Percentiles rank a stretch among this genome's conserved stretches.
Conservation (phyloP, 2,113 vertebrate genomes). For the Oncorhynchus keta region DNA sequence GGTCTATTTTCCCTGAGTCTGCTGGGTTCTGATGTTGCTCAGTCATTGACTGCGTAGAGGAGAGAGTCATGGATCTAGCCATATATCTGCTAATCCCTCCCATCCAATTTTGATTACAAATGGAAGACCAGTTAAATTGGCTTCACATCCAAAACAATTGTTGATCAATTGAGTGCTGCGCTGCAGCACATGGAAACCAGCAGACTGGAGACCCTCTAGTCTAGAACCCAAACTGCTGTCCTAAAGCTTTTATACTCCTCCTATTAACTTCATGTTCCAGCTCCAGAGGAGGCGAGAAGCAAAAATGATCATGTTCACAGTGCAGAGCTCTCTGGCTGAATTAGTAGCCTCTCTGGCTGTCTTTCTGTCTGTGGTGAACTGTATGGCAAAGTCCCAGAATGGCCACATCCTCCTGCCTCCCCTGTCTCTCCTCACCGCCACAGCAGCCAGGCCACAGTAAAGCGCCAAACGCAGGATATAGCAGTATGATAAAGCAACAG, state of each 20-base stretch:
- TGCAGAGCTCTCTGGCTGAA: constrained; percentile 43
- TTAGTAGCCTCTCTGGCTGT: constrained; percentile 25
- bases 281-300: constrained; percentile 45
- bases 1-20: constrained; percentile 31
- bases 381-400: constrained; percentile 37
- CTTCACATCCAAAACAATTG: constrained; percentile 38
- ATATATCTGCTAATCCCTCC: constrained; percentile 32
- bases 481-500: constrained; percentile 29
- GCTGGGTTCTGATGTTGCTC: constrained; percentile 9
- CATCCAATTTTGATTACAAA: constrained; percentile 7
- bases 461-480: constrained; percentile 37
- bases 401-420: constrained; percentile 39
- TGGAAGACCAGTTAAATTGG: constrained; percentile 25
- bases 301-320: constrained; percentile 44
- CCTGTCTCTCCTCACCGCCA: constrained; percentile 22
- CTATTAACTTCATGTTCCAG: constrained; percentile 51
- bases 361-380: constrained; percentile 9
- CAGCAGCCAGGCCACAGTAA: constrained; percentile 6
- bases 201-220: constrained; percentile 8
- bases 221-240: constrained; percentile 32
- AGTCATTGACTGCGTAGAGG: not conserved
- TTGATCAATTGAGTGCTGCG: constrained; percentile 44
- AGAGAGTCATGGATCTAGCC: not conserved
- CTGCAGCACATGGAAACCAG: constrained; percentile 10
- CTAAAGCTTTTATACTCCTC: constrained; percentile 56